phyloP scores from a whole-genome alignment of 2,113 vertebrate species.

The Sebastes schlegelii region DNA sequence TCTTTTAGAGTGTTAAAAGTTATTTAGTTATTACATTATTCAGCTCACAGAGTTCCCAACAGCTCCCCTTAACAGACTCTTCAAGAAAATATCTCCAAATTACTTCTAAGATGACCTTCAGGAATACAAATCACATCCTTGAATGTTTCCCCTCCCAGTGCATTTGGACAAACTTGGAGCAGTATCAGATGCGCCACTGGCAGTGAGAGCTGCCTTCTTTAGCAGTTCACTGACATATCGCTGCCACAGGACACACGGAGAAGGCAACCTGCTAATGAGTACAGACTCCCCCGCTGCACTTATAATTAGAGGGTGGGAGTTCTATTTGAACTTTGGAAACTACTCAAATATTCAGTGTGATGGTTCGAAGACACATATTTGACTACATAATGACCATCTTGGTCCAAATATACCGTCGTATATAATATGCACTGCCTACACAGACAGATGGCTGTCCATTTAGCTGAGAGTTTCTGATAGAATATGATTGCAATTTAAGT shows the following conservation, averaged over 20 bases:
- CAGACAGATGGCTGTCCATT: not conserved
- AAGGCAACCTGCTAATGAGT: constrained; percentile 71
- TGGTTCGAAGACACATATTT: constrained; percentile 34
- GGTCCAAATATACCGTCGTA: not conserved
- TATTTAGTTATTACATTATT: not conserved
- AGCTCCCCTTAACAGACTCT: not conserved
- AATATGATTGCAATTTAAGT: not conserved
- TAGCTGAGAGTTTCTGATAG: not conserved
- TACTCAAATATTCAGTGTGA: constrained; percentile 51
- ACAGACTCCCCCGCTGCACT: constrained; percentile 49
- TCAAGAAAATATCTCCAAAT: constrained; percentile 12
- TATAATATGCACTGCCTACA: not conserved
- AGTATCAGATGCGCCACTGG: constrained; percentile 37
- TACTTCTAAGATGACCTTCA: constrained; percentile 15
- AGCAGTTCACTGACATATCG: constrained; percentile 27
- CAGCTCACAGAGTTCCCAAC: not conserved
- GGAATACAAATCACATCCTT: constrained; percentile 25
- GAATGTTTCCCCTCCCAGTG: constrained; percentile 10
- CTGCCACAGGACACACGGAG: constrained; percentile 57
- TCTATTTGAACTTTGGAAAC: constrained; percentile 47
- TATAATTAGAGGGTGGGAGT: constrained; percentile 57
- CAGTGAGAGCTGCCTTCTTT: constrained; percentile 38
- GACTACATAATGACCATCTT: constrained; percentile 11
- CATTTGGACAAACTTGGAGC: constrained; percentile 29
- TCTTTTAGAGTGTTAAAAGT: not conserved